These are phyloP conservation scores for Limonius californicus DNA, from an alignment of 1,140 invertebrate genomes.

Conservation along the genomic window DNA sequence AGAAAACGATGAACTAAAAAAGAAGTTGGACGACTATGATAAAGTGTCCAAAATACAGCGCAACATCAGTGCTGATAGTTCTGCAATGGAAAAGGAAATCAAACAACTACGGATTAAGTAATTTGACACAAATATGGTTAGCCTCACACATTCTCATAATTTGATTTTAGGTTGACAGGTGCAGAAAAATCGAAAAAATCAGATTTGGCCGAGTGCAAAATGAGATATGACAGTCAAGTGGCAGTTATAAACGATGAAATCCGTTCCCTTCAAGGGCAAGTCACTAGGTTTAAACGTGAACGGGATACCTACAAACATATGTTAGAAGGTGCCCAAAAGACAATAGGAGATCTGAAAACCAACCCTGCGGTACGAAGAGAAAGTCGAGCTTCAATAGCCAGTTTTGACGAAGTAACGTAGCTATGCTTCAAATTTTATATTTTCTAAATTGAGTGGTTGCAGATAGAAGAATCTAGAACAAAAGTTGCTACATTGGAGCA, in stretches of 20 bases:
- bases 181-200: conserved; percentile 78
- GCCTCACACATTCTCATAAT: neutral
- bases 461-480: conserved; percentile 56
- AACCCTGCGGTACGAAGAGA: conserved; percentile 43
- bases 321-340: conserved; percentile 80
- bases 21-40: conserved; percentile 82
- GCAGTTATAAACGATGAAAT: conserved; percentile 82
- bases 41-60: conserved; percentile 78
- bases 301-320: conserved; percentile 89
- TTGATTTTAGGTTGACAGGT: conserved; percentile 59
- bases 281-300: conserved; percentile 78
- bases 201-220: conserved; percentile 80
- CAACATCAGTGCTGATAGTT: conserved; percentile 69
- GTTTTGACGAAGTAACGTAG: conserved; percentile 62
- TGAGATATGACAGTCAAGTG: conserved; percentile 84
- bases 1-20: conserved; percentile 76
- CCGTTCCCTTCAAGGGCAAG: conserved; percentile 75
- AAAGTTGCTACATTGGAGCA: conserved; percentile 71
- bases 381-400: conserved; percentile 50
- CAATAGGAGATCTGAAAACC: conserved; percentile 69
- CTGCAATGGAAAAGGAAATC: conserved; percentile 71
- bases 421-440: no score
- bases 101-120: conserved; percentile 58
- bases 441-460: conserved; percentile 21
- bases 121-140: neutral